Evolutionary conservation across 2,797 vertebrate species (phyloP).

Genomic region (Champsocephalus esox): DNA sequence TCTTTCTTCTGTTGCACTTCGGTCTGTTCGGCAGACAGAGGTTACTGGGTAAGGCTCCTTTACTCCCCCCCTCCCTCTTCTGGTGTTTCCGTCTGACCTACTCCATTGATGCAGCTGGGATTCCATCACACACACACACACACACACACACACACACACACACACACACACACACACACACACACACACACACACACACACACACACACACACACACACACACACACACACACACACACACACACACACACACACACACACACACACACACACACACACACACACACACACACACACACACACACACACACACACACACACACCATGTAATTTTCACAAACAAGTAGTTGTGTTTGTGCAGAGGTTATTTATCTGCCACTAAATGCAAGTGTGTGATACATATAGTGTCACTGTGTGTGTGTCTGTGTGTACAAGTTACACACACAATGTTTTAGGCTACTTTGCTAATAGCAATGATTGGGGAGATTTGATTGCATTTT

Average conservation of each 20-base stretch:
- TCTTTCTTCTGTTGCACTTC: conserved; percentile 16
- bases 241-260: conserved; percentile 23
- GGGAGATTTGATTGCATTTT: conserved; percentile 8
- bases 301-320: no score
- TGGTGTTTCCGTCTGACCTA: conserved; percentile 64
- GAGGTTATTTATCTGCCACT: not conserved
- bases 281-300: conserved; percentile 29
- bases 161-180: conserved; percentile 32
- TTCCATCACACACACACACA: conserved; percentile 44
- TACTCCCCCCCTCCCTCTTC: conserved; percentile 11
- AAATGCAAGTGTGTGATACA: conserved; percentile 1
- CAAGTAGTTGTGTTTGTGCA: not conserved
- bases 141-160: conserved; percentile 30
- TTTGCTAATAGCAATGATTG: conserved; percentile 2
- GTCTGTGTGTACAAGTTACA: conserved; percentile 9
- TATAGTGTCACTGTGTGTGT: not conserved
- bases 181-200: conserved; percentile 32
- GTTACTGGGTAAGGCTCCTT: conserved; percentile 45
- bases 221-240: conserved; percentile 30
- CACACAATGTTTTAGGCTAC: not conserved
- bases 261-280: conserved; percentile 16
- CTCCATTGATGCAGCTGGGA: conserved; percentile 63
- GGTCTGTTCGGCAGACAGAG: conserved; percentile 41
- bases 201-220: conserved; percentile 31
- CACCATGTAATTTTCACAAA: not conserved